Evolutionary conservation across 2,797 vertebrate genomes (phyloP), one percentile per base, ranked within the genome.

Genomic region (Eleutherodactylus coqui): DNA sequence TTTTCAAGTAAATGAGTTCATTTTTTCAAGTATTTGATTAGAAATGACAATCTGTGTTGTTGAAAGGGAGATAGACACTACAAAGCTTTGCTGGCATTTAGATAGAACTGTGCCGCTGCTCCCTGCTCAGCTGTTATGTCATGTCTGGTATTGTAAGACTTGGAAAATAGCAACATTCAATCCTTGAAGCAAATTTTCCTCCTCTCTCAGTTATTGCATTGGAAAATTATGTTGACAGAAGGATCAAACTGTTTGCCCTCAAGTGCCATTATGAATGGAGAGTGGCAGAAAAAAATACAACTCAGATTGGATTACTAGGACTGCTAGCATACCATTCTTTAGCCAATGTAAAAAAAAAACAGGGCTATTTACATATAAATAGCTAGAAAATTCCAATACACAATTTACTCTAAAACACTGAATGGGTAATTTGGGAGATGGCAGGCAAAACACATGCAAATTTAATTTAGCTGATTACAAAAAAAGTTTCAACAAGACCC

Each of bases 331-430:
- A 43, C 51, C 84, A 85, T 90, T 90, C 82, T 83, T 69, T 34
- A 73, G 85, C 88, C 88, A 93, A 90, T 92, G 93, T 91, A 76
- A 86, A 79, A 47, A n/a, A n/a, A 91, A 89, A 88, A 83, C 49
- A 86, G 55, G 85, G 88, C 70, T 90, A 93, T 93, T 93, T 93
- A 91, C 91, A 94, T 92, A 92, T 90, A 94, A 93, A 94, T 91
- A 91, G 91, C 83, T 89, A 85, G 53, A 85, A 92, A 90, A 92
- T 91, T 92, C 91, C 86, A 91, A 85, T 76, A 89, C 43, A 88
- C 90, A 34, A 85, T 70, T 75, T 85, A 90, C 38, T 86, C 87
- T 87, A 91, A 92, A 89, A 90, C 47, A 89, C 47, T 88, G 89
- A 92, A 91, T 89, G 75, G 83, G 62, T 90, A 88, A 83, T 88